Percentiles rank a stretch among this genome's conserved stretches.
These are phyloP conservation scores for Cyanoramphus novaezelandiae DNA, from an alignment of 2,113 vertebrate genomes.

Conservation along the genomic window DNA sequence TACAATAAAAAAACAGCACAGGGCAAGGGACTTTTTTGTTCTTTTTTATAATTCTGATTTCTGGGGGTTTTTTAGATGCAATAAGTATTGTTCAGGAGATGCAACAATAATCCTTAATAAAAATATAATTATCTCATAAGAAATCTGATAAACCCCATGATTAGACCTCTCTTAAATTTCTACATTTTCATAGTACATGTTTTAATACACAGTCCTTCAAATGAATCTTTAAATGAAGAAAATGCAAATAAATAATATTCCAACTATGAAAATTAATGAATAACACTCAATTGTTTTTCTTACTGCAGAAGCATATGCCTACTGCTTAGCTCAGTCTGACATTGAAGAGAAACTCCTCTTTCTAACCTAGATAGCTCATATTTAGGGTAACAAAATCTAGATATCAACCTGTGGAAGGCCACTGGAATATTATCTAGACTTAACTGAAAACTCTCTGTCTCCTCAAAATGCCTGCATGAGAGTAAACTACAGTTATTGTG, in stretches of 20 bases:
- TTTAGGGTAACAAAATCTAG: not conserved
- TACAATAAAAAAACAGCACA: not conserved
- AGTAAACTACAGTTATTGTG: rapidly evolving
- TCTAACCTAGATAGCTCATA: not conserved
- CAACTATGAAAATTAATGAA: not conserved
- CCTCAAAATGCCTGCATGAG: not conserved
- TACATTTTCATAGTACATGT: not conserved
- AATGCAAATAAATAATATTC: not conserved
- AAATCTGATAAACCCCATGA: not conserved
- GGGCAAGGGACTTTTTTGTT: rapidly evolving
- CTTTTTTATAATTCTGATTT: not conserved
- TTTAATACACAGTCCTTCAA: not conserved
- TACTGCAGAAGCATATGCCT: not conserved
- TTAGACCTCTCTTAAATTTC: not conserved
- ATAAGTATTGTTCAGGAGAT: not conserved
- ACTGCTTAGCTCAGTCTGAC: not conserved
- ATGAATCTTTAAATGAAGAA: not conserved
- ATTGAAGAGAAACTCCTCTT: not conserved
- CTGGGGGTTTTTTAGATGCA: rapidly evolving
- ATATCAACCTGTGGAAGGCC: not conserved
- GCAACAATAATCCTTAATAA: not conserved
- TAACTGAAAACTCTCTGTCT: not conserved
- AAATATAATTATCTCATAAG: not conserved
- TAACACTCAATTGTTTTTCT: not conserved
- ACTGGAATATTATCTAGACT: not conserved